These are phyloP conservation scores for Drosophila lutescens DNA, from an alignment of 2,888 invertebrate genomes.

Conservation along the genomic window DNA sequence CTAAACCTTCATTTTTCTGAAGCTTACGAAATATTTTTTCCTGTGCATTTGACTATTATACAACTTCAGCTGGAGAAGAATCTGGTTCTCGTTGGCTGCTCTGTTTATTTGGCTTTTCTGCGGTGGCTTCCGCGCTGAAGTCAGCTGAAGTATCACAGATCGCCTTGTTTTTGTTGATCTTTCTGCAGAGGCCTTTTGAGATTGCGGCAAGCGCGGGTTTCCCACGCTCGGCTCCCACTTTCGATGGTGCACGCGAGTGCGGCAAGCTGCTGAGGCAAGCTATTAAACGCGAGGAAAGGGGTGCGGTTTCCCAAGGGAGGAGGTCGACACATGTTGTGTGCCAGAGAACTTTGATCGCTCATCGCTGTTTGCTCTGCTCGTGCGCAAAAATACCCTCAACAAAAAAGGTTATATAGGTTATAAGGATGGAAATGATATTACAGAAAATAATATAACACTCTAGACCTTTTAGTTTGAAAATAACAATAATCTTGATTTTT, in stretches of 20 bases:
- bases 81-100: not conserved
- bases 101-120: slow-evolving; percentile 7
- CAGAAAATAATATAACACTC: too few relatives aligned
- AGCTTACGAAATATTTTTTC: not conserved
- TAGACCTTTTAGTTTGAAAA: too few relatives aligned
- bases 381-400: slow-evolving; percentile 1
- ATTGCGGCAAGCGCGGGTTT: slow-evolving; percentile 25
- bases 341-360: slow-evolving; percentile 17
- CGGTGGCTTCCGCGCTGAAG: not conserved
- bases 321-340: slow-evolving; percentile 29
- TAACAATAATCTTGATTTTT: too few relatives aligned
- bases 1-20: not conserved
- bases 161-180: not conserved
- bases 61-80: not conserved
- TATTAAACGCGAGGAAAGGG: slow-evolving; percentile 13
- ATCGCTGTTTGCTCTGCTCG: slow-evolving; percentile 3
- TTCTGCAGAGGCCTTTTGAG: slow-evolving; percentile 9
- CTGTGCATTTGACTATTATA: not conserved
- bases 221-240: slow-evolving; percentile 24
- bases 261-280: slow-evolving; percentile 23
- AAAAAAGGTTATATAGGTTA: too few relatives aligned
- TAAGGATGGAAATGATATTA: too few relatives aligned
- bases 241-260: slow-evolving; percentile 24
- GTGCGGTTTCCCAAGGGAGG: not conserved
- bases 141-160: slow-evolving; percentile 2